phyloP scores from a whole-genome alignment of 2,113 vertebrate species.

The Patagioenas fasciata region DNA sequence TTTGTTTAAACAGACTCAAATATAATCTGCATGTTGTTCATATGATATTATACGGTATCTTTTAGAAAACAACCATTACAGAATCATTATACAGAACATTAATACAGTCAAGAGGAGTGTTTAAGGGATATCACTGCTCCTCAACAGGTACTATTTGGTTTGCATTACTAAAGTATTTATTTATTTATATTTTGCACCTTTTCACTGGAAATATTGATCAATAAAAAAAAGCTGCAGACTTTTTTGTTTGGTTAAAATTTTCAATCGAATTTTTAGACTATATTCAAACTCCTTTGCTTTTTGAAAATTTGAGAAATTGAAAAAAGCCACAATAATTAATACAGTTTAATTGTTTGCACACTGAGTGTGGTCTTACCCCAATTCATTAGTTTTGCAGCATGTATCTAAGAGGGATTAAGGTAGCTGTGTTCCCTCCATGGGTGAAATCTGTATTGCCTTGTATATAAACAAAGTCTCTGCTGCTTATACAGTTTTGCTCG shows the following conservation, averaged over 20 bases:
- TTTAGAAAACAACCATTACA: not conserved
- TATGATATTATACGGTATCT: not conserved
- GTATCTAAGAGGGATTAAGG: not conserved
- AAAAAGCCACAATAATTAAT: not conserved
- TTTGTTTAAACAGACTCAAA: conserved; percentile 2
- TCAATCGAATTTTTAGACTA: not conserved
- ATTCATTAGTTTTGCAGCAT: not conserved
- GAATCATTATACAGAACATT: not conserved
- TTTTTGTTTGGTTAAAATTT: not conserved
- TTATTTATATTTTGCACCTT: not conserved
- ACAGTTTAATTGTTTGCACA: not conserved
- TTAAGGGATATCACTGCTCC: not conserved
- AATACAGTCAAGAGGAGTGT: not conserved
- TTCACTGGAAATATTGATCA: not conserved
- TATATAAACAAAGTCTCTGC: not conserved
- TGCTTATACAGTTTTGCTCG: not conserved
- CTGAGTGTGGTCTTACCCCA: not conserved
- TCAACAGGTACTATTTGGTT: not conserved
- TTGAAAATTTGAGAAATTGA: not conserved
- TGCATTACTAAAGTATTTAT: not conserved
- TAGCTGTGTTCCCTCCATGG: not conserved
- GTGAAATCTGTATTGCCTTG: not conserved
- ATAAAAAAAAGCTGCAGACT: not conserved
- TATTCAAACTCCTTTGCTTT: not conserved
- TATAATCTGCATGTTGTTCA: not conserved